Conservation (phyloP, 2,888 invertebrate species). For the Aplocera efformata region DNA sequence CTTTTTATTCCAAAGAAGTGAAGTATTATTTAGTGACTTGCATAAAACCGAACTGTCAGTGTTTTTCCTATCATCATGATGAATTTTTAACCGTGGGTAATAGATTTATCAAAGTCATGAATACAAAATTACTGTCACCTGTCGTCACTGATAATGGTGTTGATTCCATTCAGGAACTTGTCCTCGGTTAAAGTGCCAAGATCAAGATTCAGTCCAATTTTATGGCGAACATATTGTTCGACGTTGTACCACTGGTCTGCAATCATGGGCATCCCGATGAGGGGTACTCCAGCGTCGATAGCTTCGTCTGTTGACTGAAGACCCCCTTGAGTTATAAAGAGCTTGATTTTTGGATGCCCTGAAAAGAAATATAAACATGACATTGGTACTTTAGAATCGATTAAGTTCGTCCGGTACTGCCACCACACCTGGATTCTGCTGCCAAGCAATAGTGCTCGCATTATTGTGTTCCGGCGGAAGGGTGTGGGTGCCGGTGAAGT, state of each 20-base stretch:
- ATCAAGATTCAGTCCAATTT: conserved; percentile 23
- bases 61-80: too few relatives aligned
- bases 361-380: conserved; percentile 17
- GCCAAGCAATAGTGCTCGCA: too few relatives aligned
- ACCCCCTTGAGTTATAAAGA: conserved; percentile 11
- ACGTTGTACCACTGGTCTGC: conserved; percentile 55
- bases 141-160: not conserved
- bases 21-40: too few relatives aligned
- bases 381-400: too few relatives aligned
- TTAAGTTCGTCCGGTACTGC: too few relatives aligned
- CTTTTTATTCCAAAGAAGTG: too few relatives aligned
- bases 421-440: too few relatives aligned
- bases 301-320: conserved; percentile 36
- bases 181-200: conserved; percentile 16
- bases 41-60: too few relatives aligned
- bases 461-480: too few relatives aligned
- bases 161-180: not conserved
- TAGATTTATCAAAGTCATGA: too few relatives aligned
- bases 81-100: too few relatives aligned
- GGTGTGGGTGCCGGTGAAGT: too few relatives aligned
- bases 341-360: conserved; percentile 36
- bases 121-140: not conserved
- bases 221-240: conserved; percentile 33
- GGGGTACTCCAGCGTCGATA: conserved; percentile 42
- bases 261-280: conserved; percentile 50